Evolutionary conservation across 2,797 vertebrate species (phyloP).

Genomic region (Tolypeutes matacus): DNA sequence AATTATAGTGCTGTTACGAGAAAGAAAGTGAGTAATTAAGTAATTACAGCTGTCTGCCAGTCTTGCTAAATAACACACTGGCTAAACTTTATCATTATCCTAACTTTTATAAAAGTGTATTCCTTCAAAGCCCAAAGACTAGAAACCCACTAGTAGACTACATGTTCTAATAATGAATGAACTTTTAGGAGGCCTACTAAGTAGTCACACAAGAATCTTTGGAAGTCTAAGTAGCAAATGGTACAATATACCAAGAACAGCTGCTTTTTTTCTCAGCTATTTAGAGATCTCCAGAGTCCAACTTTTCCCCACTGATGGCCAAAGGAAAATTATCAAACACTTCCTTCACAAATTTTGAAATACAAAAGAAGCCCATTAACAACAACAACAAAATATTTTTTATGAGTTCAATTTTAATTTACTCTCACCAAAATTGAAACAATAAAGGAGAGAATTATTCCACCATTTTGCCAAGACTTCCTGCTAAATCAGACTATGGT

Average conservation of each 20-base stretch:
- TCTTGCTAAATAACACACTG: neutral
- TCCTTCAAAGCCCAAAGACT: neutral
- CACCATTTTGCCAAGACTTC: neutral
- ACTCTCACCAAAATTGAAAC: neutral
- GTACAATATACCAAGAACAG: neutral
- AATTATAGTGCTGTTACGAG: neutral
- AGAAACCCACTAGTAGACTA: neutral
- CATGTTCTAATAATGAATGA: neutral
- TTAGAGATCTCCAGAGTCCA: neutral
- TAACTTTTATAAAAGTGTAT: neutral
- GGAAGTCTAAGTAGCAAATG: neutral
- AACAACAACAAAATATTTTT: neutral
- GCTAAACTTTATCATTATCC: neutral
- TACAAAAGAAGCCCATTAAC: neutral
- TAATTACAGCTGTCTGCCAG: neutral
- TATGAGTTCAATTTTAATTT: neutral
- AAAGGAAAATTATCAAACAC: neutral
- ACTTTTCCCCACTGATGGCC: neutral
- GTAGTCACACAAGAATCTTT: neutral
- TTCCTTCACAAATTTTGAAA: neutral
- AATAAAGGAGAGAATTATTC: neutral
- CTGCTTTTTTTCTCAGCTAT: neutral
- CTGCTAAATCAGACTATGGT: neutral
- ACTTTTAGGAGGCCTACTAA: neutral
- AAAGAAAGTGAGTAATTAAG: slow-evolving; percentile 7